Conservation (phyloP, 1,140 invertebrate species). For the Macrosteles quadrilineatus region DNA sequence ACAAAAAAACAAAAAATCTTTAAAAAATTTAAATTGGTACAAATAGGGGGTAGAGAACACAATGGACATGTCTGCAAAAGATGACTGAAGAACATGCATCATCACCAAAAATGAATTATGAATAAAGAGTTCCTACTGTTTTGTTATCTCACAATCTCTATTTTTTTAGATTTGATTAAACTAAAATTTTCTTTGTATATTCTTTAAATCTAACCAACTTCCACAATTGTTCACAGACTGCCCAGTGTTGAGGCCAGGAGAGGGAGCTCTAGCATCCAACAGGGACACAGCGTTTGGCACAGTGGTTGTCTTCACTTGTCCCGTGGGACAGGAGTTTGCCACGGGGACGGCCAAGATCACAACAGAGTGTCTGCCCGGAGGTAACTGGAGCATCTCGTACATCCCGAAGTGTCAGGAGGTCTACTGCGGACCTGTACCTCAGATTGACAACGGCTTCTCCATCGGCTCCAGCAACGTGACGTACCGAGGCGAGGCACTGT, state of each 20-base stretch:
- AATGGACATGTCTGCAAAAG: too few relatives aligned
- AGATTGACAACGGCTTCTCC: slow-evolving; percentile 96
- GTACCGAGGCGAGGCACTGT: slow-evolving; percentile 88
- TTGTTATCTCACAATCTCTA: too few relatives aligned
- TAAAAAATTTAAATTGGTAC: too few relatives aligned
- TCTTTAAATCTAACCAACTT: too few relatives aligned
- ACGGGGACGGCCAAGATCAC: slow-evolving; percentile 82
- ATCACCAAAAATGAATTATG: too few relatives aligned
- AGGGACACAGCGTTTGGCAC: slow-evolving; percentile 92
- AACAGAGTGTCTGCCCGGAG: slow-evolving; percentile 84
- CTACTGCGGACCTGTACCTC: slow-evolving; percentile 95
- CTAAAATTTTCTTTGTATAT: too few relatives aligned
- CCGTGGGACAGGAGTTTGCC: slow-evolving; percentile 91
- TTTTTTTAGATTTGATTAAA: too few relatives aligned
- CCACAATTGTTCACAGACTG: slow-evolving; percentile 79
- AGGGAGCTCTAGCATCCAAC: slow-evolving; percentile 84
- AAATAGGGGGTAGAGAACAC: too few relatives aligned
- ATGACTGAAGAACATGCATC: too few relatives aligned
- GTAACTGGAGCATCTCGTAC: slow-evolving; percentile 90
- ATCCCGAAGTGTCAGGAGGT: slow-evolving; percentile 97
- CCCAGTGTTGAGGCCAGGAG: slow-evolving; percentile 77
- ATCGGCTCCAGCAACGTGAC: slow-evolving; percentile 95
- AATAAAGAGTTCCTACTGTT: too few relatives aligned
- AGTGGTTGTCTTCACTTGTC: slow-evolving; percentile 86
- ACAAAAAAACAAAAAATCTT: too few relatives aligned